Percentiles rank a stretch among this genome's conserved stretches.
Conservation (phyloP, 2,113 vertebrate genomes). For the Alethe diademata region DNA sequence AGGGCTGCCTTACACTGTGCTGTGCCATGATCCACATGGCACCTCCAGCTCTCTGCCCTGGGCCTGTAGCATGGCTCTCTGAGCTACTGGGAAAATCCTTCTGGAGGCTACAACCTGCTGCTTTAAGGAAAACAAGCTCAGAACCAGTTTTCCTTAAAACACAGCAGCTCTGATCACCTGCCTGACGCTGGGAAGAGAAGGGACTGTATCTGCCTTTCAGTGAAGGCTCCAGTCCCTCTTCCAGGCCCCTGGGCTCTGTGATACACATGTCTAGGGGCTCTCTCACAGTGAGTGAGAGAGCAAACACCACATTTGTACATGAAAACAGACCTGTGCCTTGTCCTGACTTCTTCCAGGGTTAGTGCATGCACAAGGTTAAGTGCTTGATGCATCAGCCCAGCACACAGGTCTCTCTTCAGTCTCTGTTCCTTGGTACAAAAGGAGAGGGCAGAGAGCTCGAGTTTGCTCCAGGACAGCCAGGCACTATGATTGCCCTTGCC, state of each 20-base stretch:
- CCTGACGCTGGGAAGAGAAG: background rate
- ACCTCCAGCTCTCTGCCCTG: background rate
- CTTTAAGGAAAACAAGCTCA: background rate
- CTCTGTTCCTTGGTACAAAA: background rate
- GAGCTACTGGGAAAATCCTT: background rate
- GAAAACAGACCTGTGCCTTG: background rate
- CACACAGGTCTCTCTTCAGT: background rate
- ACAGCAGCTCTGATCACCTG: background rate
- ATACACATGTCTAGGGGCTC: rapidly evolving
- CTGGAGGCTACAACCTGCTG: background rate
- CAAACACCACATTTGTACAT: background rate
- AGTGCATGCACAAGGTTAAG: background rate
- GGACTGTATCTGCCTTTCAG: background rate
- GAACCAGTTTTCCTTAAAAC: background rate
- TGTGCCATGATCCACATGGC: background rate
- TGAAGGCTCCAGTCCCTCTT: background rate
- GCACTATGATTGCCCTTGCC: background rate
- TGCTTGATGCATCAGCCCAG: background rate
- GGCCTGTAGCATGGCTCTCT: background rate
- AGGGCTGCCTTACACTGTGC: background rate
- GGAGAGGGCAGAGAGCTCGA: background rate
- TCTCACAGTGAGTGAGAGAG: background rate
- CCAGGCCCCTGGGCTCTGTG: background rate
- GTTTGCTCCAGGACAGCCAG: background rate
- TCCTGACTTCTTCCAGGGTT: background rate